Evolutionary conservation across 2,888 invertebrate species (phyloP).

Genomic region (Panorpa germanica): DNA sequence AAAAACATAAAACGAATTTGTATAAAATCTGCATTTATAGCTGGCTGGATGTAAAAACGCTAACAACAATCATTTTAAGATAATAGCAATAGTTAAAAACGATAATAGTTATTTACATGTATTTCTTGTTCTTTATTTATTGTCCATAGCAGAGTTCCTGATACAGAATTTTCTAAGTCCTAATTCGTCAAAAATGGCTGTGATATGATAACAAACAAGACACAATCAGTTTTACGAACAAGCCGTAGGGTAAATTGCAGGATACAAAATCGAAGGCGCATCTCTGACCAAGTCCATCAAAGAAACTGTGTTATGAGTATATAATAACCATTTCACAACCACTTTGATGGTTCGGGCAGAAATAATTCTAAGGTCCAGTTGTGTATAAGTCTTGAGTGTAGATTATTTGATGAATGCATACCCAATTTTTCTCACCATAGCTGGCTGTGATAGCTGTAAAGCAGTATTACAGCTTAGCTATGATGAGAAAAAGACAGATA

Average conservation of each 20-base stretch:
- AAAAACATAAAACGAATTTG: no score
- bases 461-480: conserved; percentile 73
- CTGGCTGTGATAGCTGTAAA: conserved; percentile 78
- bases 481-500: conserved; percentile 41
- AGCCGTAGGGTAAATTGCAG: conserved; percentile 19
- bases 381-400: conserved; percentile 1
- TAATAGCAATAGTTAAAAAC: no score
- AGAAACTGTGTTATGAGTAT: conserved; percentile 91
- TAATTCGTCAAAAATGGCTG: conserved; percentile 93
- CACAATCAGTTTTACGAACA: conserved; percentile 69
- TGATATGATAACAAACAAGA: conserved; percentile 51
- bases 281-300: conserved; percentile 68
- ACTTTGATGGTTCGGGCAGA: conserved; percentile 64
- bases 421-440: conserved; percentile 79
- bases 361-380: conserved; percentile 16
- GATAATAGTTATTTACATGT: no score
- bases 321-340: conserved; percentile 61
- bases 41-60: no score
- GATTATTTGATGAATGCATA: conserved; percentile 15
- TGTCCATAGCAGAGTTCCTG: no score
- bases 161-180: no score
- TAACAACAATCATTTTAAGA: no score
- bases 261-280: not conserved
- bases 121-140: no score
- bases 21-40: no score